A percentile compares a stretch with the other conserved stretches of the same genome.
Evolutionary conservation across 2,113 vertebrate species (phyloP).

Genomic region (Larimichthys polyactis): DNA sequence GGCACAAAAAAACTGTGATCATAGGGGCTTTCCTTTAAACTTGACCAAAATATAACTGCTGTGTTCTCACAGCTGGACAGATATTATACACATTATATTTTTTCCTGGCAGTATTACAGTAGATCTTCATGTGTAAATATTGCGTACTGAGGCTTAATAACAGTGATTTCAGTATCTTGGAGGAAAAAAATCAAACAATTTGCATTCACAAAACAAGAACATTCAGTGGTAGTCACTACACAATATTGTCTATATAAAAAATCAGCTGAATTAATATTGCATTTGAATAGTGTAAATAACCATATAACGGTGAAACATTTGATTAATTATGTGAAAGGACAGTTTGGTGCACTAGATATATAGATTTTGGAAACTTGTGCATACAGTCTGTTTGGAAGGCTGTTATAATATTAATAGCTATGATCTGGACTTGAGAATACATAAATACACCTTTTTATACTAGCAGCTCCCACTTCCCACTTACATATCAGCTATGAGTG

Average conservation of each 20-base stretch:
- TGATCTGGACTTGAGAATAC: constrained; percentile 30
- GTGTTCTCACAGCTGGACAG: not conserved
- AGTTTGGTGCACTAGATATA: constrained; percentile 23
- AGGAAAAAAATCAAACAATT: not conserved
- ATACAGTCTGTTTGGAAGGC: constrained; percentile 25
- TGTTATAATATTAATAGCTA: constrained; percentile 29
- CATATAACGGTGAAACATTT: constrained; percentile 11
- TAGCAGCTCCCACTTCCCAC: constrained; percentile 49
- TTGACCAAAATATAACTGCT: not conserved
- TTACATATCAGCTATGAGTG: constrained; percentile 46
- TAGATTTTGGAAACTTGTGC: constrained; percentile 31
- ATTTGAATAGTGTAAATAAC: constrained; percentile 12
- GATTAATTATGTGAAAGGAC: constrained; percentile 22
- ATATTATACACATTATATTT: constrained; percentile 13
- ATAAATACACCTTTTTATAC: constrained; percentile 35
- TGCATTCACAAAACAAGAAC: constrained; percentile 26
- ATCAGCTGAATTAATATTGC: not conserved
- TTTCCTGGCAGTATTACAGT: constrained; percentile 29
- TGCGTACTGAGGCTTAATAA: constrained; percentile 27
- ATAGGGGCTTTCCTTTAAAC: constrained; percentile 2
- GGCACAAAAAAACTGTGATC: constrained; percentile 24
- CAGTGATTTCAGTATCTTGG: constrained; percentile 26
- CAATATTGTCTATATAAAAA: constrained; percentile 23
- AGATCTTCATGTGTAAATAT: constrained; percentile 20
- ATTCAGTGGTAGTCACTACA: constrained; percentile 23